phyloP scores from a whole-genome alignment of 2,113 vertebrate species.

The Cercopithecus mona region DNA sequence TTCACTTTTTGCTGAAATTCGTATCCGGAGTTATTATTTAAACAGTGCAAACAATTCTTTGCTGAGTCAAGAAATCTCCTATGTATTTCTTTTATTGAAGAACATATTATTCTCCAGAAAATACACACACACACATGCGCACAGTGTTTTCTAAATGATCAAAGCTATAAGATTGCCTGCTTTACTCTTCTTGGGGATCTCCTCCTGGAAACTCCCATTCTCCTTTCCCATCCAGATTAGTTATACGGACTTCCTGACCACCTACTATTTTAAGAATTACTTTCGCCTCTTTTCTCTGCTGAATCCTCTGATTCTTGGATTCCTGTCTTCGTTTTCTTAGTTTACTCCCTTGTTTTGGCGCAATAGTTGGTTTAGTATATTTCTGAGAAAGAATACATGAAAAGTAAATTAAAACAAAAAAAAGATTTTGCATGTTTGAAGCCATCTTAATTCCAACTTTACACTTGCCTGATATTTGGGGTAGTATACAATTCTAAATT shows the following conservation, averaged over 20 bases:
- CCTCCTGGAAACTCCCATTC: background rate
- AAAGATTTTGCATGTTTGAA: background rate
- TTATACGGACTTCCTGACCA: background rate
- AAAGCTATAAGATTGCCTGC: background rate
- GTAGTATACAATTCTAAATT: background rate
- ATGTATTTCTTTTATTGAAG: background rate
- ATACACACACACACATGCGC: background rate
- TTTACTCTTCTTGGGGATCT: background rate
- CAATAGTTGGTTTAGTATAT: background rate
- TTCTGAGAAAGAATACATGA: background rate
- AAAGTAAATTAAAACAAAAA: background rate
- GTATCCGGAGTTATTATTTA: background rate
- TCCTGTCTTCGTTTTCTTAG: background rate
- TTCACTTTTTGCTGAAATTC: background rate
- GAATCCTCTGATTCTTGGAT: background rate
- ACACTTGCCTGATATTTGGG: background rate
- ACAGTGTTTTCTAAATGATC: background rate
- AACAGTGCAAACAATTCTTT: background rate
- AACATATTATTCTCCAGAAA: background rate
- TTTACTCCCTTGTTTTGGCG: background rate
- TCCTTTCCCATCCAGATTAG: background rate
- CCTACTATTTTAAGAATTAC: background rate
- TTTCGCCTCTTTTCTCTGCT: background rate
- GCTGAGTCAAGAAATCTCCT: background rate
- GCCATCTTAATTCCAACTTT: background rate